Base-by-base conservation (phyloP, 2,113 vertebrate species). In the Salvelinus sp. region DNA sequence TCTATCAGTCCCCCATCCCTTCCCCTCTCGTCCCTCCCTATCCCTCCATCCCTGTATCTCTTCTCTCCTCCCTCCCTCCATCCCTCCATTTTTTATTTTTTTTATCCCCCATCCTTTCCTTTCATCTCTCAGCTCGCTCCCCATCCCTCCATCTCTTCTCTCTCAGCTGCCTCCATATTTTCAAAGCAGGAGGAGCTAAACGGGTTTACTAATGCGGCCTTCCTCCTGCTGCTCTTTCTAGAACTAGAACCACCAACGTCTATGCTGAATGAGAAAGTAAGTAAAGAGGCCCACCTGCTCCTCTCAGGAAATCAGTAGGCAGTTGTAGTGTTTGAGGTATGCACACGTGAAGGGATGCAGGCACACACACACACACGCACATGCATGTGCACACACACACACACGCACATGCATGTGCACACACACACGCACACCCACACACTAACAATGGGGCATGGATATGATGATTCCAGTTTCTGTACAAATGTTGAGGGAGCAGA, bases 401-500 rank as follows among this genome's bases (percentile, higher is more conserved):
- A 38, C 33, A 38, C 33, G 14, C 23, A 28, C 65, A 67, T 28
- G 3, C 47, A 48, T 25, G 25, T 25, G 25, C 47, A 48, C 47
- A 48, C 47, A 48, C 2, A 48, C 28, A 30, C 28, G 7, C 33
- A 6, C 33, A 6, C 33, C 9, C 6, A 38, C 38, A 38, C 38
- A 44, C 38, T 9, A 2, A 10, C 9, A 44, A 44, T 12, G 38
- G 38, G 38, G 38, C 38, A 54, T 6, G 20, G 10, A 25, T 22
- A 28, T 30, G 7, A 44, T 12, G 38, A 44, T 44, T 44, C 33
- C 6, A n/a, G 30, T 12, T 22, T 18, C 64, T 65, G 81, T 82
- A 85, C 86, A 83, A 79, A 79, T 44, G 38, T 44, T 79, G 83
- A 72, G 71, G 70, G 82, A 74, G 81, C 78, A 28, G 60, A 85